Base-by-base conservation (phyloP, 2,113 vertebrate genomes). In the Sebastes fasciatus region DNA sequence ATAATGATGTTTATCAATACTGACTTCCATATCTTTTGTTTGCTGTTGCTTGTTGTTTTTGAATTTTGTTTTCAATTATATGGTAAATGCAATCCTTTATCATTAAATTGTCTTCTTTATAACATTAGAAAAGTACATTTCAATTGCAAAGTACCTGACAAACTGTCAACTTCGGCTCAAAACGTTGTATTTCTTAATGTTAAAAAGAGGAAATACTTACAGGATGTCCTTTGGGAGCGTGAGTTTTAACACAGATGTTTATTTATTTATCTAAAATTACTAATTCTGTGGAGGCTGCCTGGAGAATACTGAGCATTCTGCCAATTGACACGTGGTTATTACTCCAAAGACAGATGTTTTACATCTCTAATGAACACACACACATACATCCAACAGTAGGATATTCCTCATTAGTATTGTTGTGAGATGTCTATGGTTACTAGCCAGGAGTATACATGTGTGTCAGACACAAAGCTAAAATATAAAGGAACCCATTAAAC, bases 361-460 rank as follows among this genome's bases (percentile, higher is more conserved):
- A 51, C 21, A 58, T 58, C 67, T 43, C 14, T 69, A 55, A 26
- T 71, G n/a, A 79, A 63, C 49, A 46, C 61, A 54, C 78, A 55
- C 34, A 12, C 66, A 65, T 9, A 3, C 19, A 43, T 34, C 54
- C 57, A 55, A 63, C 60, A 34, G 49, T 8, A 10, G 42, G 2
- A 7, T 34, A 12, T 74, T 19, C 69, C 43, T 71, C 73, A 42
- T 72, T 76, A 76, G 77, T 62, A 48, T 43, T 67, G 73, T 64
- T 69, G 48, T 17, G 8, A 21, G 45, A 54, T 16, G 26, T 45
- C 45, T 45, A 13, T 67, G 34, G 75, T 73, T 82, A 13, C 54
- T 12, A 43, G n/a, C 10, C 17, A 13, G 19, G 43, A 66, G 21
- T 21, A 14, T 40, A 26, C 19, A 40, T 17, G 19, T 66, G 19